A percentile compares a stretch with the other conserved stretches of the same genome.
Evolutionary conservation across 2,113 vertebrate species (phyloP).

Genomic region (Catharus minimus): DNA sequence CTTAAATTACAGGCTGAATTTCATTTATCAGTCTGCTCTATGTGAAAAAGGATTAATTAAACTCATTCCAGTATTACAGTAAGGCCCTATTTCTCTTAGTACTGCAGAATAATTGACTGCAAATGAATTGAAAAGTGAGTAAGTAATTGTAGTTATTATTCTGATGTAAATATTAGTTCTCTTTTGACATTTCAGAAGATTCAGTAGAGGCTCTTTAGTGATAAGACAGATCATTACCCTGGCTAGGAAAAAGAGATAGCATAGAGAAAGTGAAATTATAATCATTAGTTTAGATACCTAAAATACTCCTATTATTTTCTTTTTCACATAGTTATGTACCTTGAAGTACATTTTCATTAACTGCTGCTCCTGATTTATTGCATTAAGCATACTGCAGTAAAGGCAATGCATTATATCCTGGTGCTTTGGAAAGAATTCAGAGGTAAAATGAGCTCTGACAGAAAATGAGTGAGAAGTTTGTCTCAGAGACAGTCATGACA

Average conservation of each 20-base stretch:
- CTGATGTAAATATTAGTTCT: constrained; percentile 80
- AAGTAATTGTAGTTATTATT: constrained; percentile 79
- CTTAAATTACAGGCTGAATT: constrained; percentile 79
- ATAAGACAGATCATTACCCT: constrained; percentile 56
- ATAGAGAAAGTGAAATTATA: constrained; percentile 43
- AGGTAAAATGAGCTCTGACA: background rate
- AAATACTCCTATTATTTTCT: constrained; percentile 25
- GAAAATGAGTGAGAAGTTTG: background rate
- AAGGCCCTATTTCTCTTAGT: constrained; percentile 62
- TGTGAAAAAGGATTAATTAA: constrained; percentile 82
- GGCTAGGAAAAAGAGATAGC: constrained; percentile 17
- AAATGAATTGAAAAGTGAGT: constrained; percentile 68
- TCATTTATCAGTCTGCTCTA: constrained; percentile 78
- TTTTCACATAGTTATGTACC: background rate
- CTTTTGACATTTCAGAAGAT: constrained; percentile 66
- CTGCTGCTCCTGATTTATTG: background rate
- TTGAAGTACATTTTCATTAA: constrained; percentile 43
- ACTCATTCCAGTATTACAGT: constrained; percentile 62
- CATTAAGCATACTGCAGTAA: background rate
- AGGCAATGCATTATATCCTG: background rate
- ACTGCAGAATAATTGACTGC: constrained; percentile 65
- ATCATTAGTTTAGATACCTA: constrained; percentile 68
- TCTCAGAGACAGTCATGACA: background rate
- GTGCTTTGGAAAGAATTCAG: background rate
- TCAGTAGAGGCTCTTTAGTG: constrained; percentile 28